A percentile compares a stretch with the other conserved stretches of the same genome.
These are phyloP conservation scores for Physella acuta DNA, from an alignment of 1,140 invertebrate genomes.

Conservation along the genomic window DNA sequence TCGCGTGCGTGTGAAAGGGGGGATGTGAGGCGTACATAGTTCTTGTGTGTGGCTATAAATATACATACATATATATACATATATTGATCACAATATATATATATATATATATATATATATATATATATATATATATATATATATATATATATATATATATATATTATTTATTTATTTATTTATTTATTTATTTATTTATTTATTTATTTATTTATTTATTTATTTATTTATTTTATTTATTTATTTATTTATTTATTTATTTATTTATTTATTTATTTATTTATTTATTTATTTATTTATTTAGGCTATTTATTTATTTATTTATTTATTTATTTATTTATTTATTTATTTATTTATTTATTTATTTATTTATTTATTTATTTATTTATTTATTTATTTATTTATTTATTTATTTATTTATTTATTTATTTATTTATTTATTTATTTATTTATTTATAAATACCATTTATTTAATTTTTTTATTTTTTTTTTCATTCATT, in stretches of 20 bases:
- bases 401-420: neutral
- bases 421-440: neutral
- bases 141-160: neutral
- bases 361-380: neutral
- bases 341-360: neutral
- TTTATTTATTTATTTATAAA: neutral
- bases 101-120: conserved; percentile 5
- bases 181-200: neutral
- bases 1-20: too few relatives aligned
- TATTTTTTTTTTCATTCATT: too few relatives aligned
- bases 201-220: neutral
- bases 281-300: neutral
- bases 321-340: neutral
- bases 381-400: conserved; percentile 2
- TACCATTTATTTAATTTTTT: neutral
- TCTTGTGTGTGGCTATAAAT: too few relatives aligned
- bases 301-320: neutral
- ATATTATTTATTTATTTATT: neutral
- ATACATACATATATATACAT: conserved; percentile 5
- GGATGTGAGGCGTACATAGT: too few relatives aligned
- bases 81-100: too few relatives aligned
- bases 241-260: neutral
- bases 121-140: conserved; percentile 5
- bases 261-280: neutral
- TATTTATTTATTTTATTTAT: neutral